These are phyloP conservation scores for Falco peregrinus DNA, from an alignment of 2,797 vertebrate genomes.

Conservation along the genomic window DNA sequence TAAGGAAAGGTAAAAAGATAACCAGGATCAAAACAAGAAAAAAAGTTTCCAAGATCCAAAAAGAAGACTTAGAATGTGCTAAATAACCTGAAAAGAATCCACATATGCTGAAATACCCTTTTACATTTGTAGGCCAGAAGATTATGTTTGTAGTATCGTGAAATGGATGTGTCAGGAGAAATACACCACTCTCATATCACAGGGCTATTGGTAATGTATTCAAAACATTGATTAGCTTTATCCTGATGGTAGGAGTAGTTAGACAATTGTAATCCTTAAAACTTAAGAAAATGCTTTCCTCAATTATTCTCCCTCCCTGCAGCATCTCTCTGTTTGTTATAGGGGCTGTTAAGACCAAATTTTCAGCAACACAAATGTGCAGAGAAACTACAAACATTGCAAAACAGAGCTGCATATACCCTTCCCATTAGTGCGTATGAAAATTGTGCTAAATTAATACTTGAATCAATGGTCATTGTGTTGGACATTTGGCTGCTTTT, in stretches of 20 bases:
- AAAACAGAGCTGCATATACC: background rate
- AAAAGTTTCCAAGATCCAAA: background rate
- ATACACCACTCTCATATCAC: background rate
- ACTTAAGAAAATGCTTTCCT: background rate
- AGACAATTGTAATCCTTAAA: background rate
- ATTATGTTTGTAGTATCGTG: background rate
- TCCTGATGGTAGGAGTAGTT: background rate
- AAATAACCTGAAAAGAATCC: background rate
- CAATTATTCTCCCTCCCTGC: background rate
- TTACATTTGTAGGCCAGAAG: background rate
- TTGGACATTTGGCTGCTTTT: background rate
- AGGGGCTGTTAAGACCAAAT: background rate
- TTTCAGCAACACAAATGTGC: background rate
- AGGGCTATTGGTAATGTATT: background rate
- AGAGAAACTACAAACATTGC: background rate
- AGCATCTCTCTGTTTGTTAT: background rate
- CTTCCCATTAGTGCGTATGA: background rate
- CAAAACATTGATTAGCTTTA: constrained; percentile 1
- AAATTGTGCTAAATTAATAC: background rate
- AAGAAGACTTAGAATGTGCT: background rate
- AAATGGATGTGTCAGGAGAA: background rate
- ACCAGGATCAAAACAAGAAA: background rate
- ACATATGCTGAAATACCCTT: background rate
- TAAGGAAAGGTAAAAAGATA: background rate
- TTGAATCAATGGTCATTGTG: background rate